Percentiles rank a stretch among this genome's conserved stretches.
Evolutionary conservation across 2,888 invertebrate genomes (phyloP).

Genomic region (Andrena camellia): DNA sequence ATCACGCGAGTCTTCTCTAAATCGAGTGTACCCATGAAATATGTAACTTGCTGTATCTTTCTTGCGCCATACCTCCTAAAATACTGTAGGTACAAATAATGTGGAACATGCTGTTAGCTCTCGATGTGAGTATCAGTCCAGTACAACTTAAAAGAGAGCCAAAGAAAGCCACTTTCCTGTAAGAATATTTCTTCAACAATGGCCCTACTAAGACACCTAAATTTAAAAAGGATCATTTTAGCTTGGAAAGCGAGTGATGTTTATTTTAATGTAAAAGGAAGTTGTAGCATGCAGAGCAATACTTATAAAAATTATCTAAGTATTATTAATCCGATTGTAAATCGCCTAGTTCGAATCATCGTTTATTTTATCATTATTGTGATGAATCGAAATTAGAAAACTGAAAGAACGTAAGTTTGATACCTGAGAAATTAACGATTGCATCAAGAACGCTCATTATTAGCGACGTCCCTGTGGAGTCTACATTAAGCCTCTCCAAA

Average conservation of each 20-base stretch:
- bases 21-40: not conserved
- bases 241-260: conserved; percentile 76
- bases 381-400: not conserved
- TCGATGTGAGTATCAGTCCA: conserved; percentile 84
- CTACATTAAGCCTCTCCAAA: conserved; percentile 89
- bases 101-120: conserved; percentile 82
- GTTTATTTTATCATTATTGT: too few relatives aligned
- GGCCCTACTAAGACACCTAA: conserved; percentile 86
- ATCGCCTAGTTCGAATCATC: too few relatives aligned
- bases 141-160: conserved; percentile 83
- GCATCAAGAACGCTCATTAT: conserved; percentile 92
- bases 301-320: too few relatives aligned
- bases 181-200: conserved; percentile 84
- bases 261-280: too few relatives aligned
- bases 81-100: conserved; percentile 84
- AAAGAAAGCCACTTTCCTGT: conserved; percentile 82
- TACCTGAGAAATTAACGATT: conserved; percentile 91
- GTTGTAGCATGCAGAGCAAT: too few relatives aligned
- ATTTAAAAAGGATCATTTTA: not conserved
- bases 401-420: not conserved
- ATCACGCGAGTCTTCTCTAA: not conserved
- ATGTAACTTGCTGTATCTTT: too few relatives aligned
- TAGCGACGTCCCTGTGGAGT: conserved; percentile 91
- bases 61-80: conserved; percentile 79
- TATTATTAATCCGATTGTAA: too few relatives aligned